Conservation (phyloP, 2,888 invertebrate genomes). For the Spisula subtruncata region DNA sequence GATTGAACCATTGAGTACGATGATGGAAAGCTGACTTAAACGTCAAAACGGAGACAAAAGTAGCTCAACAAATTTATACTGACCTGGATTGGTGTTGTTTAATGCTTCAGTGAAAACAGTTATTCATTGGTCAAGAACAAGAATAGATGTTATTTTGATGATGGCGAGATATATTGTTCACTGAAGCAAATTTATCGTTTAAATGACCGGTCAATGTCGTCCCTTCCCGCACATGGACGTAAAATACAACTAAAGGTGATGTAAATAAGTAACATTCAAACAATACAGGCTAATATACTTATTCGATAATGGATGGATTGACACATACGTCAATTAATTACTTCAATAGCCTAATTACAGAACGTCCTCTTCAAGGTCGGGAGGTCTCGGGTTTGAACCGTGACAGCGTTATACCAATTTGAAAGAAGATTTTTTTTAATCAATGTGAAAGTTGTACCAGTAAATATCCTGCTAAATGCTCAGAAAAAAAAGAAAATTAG, state of each 20-base stretch:
- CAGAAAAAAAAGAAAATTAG: too few relatives aligned
- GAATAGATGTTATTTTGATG: background rate
- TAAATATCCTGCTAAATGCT: too few relatives aligned
- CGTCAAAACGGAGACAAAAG: background rate
- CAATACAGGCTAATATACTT: too few relatives aligned
- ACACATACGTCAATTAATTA: too few relatives aligned
- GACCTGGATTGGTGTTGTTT: background rate
- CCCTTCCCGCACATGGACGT: background rate
- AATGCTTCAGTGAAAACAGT: background rate
- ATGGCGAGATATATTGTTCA: background rate
- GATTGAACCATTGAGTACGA: background rate
- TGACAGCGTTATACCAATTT: too few relatives aligned
- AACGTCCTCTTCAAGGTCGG: too few relatives aligned
- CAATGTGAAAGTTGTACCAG: too few relatives aligned
- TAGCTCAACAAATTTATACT: background rate
- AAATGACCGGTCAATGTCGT: background rate
- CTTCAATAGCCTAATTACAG: too few relatives aligned
- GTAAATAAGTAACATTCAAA: too few relatives aligned
- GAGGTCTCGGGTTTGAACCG: too few relatives aligned
- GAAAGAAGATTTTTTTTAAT: too few relatives aligned
- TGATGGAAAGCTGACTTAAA: background rate
- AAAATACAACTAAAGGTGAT: background rate
- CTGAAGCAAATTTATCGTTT: background rate
- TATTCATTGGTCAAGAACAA: background rate
- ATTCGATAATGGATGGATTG: too few relatives aligned